phyloP scores from a whole-genome alignment of 2,113 vertebrate species.

The Xyrauchen texanus region DNA sequence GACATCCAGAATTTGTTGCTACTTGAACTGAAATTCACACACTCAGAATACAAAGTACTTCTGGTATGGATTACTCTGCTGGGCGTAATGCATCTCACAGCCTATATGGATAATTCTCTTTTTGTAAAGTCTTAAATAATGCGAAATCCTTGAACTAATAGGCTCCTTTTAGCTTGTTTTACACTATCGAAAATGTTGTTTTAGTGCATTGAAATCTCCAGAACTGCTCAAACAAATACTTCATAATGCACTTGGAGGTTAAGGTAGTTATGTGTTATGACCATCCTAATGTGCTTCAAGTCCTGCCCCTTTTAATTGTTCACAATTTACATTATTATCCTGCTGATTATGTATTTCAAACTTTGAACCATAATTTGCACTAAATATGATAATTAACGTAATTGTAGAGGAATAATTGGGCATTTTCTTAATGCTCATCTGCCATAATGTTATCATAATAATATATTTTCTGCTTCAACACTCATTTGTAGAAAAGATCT shows the following conservation, averaged over 20 bases:
- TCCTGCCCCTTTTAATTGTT: constrained; percentile 24
- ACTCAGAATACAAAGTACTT: not conserved
- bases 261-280: not conserved
- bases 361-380: constrained; percentile 31
- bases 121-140: not conserved
- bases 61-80: not conserved
- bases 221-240: not conserved
- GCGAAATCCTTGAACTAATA: not conserved
- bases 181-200: not conserved
- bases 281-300: constrained; percentile 17
- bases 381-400: constrained; percentile 38
- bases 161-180: not conserved
- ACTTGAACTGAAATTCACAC: no score
- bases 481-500: not conserved
- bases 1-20: no score
- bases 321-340: constrained; percentile 30
- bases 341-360: constrained; percentile 35
- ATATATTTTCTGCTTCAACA: constrained; percentile 20
- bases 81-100: not conserved
- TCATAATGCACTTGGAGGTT: constrained; percentile 17
- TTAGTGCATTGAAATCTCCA: not conserved
- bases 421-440: constrained; percentile 26
- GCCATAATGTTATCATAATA: constrained; percentile 40
- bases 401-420: constrained; percentile 34
- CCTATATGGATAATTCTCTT: not conserved